Evolutionary conservation across 2,797 vertebrate genomes (phyloP).

Genomic region (Pantherophis vulpinus): DNA sequence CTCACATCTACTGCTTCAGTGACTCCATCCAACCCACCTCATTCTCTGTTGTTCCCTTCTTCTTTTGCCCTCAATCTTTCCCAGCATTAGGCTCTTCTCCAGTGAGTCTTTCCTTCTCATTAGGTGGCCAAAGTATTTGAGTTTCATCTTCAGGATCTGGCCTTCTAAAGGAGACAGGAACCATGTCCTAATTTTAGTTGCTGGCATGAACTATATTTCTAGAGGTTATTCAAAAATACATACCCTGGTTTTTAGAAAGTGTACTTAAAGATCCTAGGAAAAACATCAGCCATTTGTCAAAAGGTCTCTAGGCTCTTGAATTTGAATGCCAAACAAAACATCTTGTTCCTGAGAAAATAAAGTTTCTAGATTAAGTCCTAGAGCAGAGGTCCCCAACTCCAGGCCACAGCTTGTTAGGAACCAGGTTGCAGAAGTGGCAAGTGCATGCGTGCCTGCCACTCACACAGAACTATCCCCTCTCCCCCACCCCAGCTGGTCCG

Average conservation of each 20-base stretch:
- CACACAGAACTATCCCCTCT: too few relatives aligned
- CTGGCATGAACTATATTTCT: neutral
- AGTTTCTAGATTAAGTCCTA: neutral
- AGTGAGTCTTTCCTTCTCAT: too few relatives aligned
- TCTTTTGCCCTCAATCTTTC: too few relatives aligned
- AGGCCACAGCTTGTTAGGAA: neutral
- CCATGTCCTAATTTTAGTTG: neutral
- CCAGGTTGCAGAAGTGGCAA: neutral
- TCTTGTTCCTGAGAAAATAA: neutral
- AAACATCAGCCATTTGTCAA: neutral
- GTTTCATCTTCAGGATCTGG: too few relatives aligned
- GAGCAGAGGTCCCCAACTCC: neutral
- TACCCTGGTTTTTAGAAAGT: neutral
- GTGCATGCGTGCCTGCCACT: neutral
- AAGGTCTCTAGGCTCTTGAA: neutral
- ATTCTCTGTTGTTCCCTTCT: too few relatives aligned
- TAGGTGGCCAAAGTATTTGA: too few relatives aligned
- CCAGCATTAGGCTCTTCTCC: too few relatives aligned
- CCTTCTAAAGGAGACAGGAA: neutral
- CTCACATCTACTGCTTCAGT: too few relatives aligned
- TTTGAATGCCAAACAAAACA: neutral
- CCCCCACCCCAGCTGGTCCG: accelerated
- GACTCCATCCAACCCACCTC: too few relatives aligned
- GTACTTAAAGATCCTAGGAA: neutral
- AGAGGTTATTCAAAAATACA: neutral